phyloP scores from a whole-genome alignment of 1,140 invertebrate species.

The Drosophila ambigua region DNA sequence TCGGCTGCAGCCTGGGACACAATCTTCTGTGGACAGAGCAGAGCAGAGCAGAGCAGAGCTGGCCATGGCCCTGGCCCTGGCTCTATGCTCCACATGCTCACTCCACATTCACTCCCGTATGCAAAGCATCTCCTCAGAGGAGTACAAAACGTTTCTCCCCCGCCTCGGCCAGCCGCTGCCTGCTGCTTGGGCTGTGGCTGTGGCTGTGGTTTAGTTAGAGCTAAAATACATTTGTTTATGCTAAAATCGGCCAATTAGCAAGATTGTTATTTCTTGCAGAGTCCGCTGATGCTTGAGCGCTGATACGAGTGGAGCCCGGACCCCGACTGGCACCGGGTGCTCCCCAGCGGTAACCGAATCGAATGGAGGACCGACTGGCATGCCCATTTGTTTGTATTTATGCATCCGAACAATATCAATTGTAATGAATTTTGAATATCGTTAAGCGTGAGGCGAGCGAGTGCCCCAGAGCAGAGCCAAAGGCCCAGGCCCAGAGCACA shows the following conservation, averaged over 20 bases:
- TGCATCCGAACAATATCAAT: constrained; percentile 84
- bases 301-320: constrained; percentile 51
- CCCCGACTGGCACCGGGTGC: constrained; percentile 21
- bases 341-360: background rate
- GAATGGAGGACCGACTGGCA: constrained; percentile 51
- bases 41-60: background rate
- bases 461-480: background rate
- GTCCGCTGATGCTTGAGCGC: constrained; percentile 69
- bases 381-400: constrained; percentile 82
- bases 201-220: constrained; percentile 70
- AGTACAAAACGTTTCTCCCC: constrained; percentile 64
- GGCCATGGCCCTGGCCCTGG: no score
- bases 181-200: constrained; percentile 1
- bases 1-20: constrained; percentile 28
- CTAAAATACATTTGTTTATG: constrained; percentile 84
- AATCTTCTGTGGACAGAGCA: constrained; percentile 24
- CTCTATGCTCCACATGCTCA: background rate
- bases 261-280: constrained; percentile 84
- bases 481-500: background rate
- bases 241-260: constrained; percentile 84
- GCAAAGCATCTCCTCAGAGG: constrained; percentile 59
- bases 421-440: constrained; percentile 84
- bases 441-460: constrained; percentile 67
- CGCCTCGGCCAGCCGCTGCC: constrained; percentile 9
- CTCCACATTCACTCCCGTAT: constrained; percentile 40